Percentiles rank a stretch among this genome's conserved stretches.
phyloP scores from a whole-genome alignment of 1,140 invertebrate genomes.

The Oryctes rhinoceros region DNA sequence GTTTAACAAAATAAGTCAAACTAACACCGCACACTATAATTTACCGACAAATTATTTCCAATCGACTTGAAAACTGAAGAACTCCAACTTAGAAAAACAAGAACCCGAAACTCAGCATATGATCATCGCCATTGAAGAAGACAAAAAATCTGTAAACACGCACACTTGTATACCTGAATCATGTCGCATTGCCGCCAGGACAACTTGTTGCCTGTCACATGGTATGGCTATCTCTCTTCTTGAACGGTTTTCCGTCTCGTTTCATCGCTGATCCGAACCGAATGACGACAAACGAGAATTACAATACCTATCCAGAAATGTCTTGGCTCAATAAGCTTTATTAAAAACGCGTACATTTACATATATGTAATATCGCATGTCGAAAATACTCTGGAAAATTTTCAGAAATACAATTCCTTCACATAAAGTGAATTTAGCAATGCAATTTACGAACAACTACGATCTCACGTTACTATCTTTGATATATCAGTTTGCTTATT shows the following conservation, averaged over 20 bases:
- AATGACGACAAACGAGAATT: constrained; percentile 26
- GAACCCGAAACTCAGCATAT: constrained; percentile 23
- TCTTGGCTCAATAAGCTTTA: constrained; percentile 42
- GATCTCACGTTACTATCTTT: too few relatives aligned
- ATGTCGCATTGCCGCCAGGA: constrained; percentile 51
- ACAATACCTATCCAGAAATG: constrained; percentile 25
- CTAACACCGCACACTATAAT: neutral
- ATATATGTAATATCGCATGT: constrained; percentile 39
- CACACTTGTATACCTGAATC: constrained; percentile 48
- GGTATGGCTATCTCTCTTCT: constrained; percentile 46
- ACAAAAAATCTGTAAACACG: constrained; percentile 41
- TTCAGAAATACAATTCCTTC: too few relatives aligned
- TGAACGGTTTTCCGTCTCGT: constrained; percentile 26
- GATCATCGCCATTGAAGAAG: constrained; percentile 19
- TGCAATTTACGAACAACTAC: too few relatives aligned
- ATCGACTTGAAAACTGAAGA: constrained; percentile 9
- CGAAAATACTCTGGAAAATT: neutral
- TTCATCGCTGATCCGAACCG: constrained; percentile 21
- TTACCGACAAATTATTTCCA: constrained; percentile 35
- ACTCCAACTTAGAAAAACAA: constrained; percentile 17
- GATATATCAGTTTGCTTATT: too few relatives aligned
- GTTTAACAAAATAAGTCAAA: constrained; percentile 13
- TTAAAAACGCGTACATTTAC: constrained; percentile 31
- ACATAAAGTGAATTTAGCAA: too few relatives aligned
- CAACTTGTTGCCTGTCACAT: constrained; percentile 55